phyloP scores from a whole-genome alignment of 2,888 invertebrate genomes.

The Campoplex capitator region DNA sequence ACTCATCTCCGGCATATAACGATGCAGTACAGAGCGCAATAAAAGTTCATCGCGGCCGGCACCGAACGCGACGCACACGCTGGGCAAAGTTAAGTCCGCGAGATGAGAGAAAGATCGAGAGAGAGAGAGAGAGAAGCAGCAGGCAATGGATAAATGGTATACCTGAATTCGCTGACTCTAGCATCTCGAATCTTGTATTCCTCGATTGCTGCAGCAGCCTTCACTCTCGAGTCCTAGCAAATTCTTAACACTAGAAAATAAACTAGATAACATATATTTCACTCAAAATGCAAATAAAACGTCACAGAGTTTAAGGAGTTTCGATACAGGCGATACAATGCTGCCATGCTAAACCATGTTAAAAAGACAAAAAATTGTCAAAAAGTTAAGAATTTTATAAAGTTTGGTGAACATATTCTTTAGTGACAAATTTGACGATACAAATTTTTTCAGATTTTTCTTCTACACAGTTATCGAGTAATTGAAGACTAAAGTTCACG shows the following conservation, averaged over 20 bases:
- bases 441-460: too few relatives aligned
- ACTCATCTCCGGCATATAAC: constrained; percentile 23
- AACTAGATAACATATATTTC: constrained; percentile 11
- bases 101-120: constrained; percentile 32
- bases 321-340: too few relatives aligned
- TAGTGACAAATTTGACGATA: too few relatives aligned
- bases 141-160: constrained; percentile 19
- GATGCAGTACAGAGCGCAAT: constrained; percentile 71
- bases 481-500: too few relatives aligned
- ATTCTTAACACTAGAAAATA: constrained; percentile 57
- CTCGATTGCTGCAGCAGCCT: constrained; percentile 3
- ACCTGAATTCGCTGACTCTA: neutral
- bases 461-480: too few relatives aligned
- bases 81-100: constrained; percentile 47
- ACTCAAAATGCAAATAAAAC: neutral
- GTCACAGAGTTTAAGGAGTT: neutral
- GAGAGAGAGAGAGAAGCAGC: constrained; percentile 10
- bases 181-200: constrained; percentile 20
- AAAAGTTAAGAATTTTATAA: too few relatives aligned
- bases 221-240: constrained; percentile 53
- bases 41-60: constrained; percentile 74
- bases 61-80: constrained; percentile 55
- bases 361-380: too few relatives aligned
- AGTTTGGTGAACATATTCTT: too few relatives aligned
- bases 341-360: too few relatives aligned